Base-by-base conservation (phyloP, 2,888 invertebrate genomes). In the Silvanus unidentatus region DNA sequence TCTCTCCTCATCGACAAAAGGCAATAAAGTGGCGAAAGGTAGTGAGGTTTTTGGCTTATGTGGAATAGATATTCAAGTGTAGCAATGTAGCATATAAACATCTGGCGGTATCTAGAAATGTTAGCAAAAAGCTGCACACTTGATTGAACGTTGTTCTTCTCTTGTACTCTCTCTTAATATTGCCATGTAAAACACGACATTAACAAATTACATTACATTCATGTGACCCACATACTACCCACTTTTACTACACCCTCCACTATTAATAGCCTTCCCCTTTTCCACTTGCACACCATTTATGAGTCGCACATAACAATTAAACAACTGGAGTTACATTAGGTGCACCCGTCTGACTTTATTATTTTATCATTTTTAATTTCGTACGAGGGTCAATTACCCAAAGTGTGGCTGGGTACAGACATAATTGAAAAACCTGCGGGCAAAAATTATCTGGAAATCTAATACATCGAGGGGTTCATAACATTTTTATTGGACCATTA, bases 131-230 rank as follows among this genome's bases (percentile, higher is more conserved):
- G 47, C 49, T 39, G 40, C 40, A 45, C 46, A 48, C 48, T 53
- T 51, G 51, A 53, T 53, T 53, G 49, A 53, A 48, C 47, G 51
- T 43, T 46, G 48, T 53, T 49, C 53, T 53, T 53, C 49, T 47
- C 49, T 48, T 50, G 52, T n/a, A 5, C 32, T 8, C 32, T 32
- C 32, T 32, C 32, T 32, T 32, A 32, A 32, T 53, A 55, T 53
- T 47, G 46, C 45, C 43, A 50, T 45, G 49, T 53, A 52, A 50
- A 53, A 55, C 53, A 53, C 43, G 55, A 52, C 55, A 44, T 48
- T 53, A 55, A 55, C 50, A 49, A 55, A 55, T 53, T 53, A 34
- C 39, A 16, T 8, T 29, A 41, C 30, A 16, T 38, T 42, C 38
- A 39, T 42, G 12, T 32, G 13, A 30, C 45, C 39, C 32, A 38